Evolutionary conservation across 2,888 invertebrate genomes (phyloP).

Genomic region (Cremastinae sp.): DNA sequence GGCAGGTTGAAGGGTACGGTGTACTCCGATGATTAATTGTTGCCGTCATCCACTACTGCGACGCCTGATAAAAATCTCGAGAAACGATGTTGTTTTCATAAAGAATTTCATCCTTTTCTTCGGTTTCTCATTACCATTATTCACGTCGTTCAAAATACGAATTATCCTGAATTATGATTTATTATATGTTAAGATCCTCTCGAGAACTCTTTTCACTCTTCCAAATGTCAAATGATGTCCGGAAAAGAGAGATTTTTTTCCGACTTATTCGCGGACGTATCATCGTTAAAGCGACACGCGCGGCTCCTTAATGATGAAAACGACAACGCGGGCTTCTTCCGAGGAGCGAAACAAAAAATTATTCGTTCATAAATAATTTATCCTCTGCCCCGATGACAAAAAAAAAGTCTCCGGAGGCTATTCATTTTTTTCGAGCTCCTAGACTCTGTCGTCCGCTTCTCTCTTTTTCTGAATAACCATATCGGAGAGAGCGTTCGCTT

Average conservation of each 20-base stretch:
- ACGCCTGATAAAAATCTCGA: slow-evolving; percentile 6
- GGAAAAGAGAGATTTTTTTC: background rate
- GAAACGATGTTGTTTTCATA: background rate
- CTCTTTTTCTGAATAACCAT: slow-evolving; percentile 3
- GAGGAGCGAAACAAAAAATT: background rate
- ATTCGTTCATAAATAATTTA: slow-evolving; percentile 2
- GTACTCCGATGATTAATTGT: slow-evolving; percentile 31
- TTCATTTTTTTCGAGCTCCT: background rate
- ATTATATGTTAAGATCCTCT: background rate
- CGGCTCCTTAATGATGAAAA: background rate
- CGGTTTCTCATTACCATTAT: background rate
- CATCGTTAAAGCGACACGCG: background rate
- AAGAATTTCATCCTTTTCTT: background rate
- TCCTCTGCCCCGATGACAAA: too few relatives aligned
- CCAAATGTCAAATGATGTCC: background rate
- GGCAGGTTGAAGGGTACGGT: background rate
- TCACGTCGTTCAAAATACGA: slow-evolving; percentile 19
- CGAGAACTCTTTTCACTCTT: background rate
- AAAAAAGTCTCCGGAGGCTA: background rate
- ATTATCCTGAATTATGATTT: slow-evolving; percentile 18
- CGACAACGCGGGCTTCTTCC: slow-evolving; percentile 14
- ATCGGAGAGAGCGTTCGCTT: slow-evolving; percentile 11
- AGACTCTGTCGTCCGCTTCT: slow-evolving; percentile 1
- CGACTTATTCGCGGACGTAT: too few relatives aligned
- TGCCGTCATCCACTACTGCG: background rate